phyloP scores from a whole-genome alignment of 2,888 invertebrate genomes.

The Macaria liturata region DNA sequence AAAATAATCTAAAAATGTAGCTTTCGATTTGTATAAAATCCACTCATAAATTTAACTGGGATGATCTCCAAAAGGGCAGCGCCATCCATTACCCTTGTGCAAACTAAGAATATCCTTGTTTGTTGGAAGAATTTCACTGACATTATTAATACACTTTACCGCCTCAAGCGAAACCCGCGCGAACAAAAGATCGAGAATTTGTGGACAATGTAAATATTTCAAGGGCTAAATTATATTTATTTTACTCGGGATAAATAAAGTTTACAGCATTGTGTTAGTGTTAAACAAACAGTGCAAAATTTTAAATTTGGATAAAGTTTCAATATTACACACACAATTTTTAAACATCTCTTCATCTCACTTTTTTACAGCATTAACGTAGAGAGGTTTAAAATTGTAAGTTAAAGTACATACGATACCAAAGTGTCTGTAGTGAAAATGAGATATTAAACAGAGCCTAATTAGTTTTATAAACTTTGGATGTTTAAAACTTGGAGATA shows the following conservation, averaged over 20 bases:
- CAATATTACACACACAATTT: too few relatives aligned
- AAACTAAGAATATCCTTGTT: slow-evolving; percentile 25
- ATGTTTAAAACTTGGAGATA: slow-evolving; percentile 43
- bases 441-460: slow-evolving; percentile 21
- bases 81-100: slow-evolving; percentile 22
- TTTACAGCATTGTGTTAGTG: too few relatives aligned
- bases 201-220: slow-evolving; percentile 11
- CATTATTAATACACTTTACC: slow-evolving; percentile 26
- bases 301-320: too few relatives aligned
- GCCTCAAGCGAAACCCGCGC: slow-evolving; percentile 9
- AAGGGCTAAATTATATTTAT: not conserved
- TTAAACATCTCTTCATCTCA: too few relatives aligned
- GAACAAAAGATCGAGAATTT: slow-evolving; percentile 22
- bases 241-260: too few relatives aligned
- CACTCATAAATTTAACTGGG: slow-evolving; percentile 14
- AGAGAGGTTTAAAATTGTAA: too few relatives aligned
- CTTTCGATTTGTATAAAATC: slow-evolving; percentile 12
- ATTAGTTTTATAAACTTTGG: slow-evolving; percentile 38
- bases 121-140: slow-evolving; percentile 25
- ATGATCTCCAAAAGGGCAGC: slow-evolving; percentile 22
- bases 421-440: slow-evolving; percentile 7
- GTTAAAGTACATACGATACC: too few relatives aligned
- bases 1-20: not conserved
- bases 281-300: too few relatives aligned
- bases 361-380: too few relatives aligned